Percentiles rank a stretch among this genome's conserved stretches.
Evolutionary conservation across 2,888 invertebrate species (phyloP).

Genomic region (Azorinus chamasolen): DNA sequence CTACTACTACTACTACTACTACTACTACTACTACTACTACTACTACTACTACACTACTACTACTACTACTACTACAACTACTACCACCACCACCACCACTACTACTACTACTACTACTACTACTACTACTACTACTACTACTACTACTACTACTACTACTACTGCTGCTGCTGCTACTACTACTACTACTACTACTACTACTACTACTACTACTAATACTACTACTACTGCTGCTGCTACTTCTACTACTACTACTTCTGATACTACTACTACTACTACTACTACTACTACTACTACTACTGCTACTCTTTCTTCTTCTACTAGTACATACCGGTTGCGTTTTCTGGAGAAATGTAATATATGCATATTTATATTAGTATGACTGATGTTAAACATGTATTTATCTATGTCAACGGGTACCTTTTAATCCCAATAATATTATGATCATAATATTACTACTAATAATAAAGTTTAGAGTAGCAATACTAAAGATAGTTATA

Average conservation of each 20-base stretch:
- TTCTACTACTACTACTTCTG: conserved; percentile 13
- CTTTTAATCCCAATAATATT: no score
- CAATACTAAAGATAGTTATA: no score
- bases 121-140: conserved; percentile 8
- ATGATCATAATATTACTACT: no score
- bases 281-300: conserved; percentile 7
- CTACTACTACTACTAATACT: conserved; percentile 5
- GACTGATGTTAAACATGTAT: no score
- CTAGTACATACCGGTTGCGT: background rate
- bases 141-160: conserved; percentile 15
- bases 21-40: conserved; percentile 16
- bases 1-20: conserved; percentile 8
- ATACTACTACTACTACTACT: conserved; percentile 8
- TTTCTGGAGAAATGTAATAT: background rate
- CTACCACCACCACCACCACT: conserved; percentile 25
- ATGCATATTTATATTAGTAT: no score
- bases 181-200: background rate
- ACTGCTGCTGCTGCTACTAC: conserved; percentile 6
- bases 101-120: conserved; percentile 16
- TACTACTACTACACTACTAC: conserved; percentile 14
- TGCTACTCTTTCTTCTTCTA: background rate
- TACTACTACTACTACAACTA: conserved; percentile 12
- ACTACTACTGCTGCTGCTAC: conserved; percentile 9
- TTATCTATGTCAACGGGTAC: no score
- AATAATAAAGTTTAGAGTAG: no score